phyloP scores from a whole-genome alignment of 2,797 vertebrate species.

The Moxostoma hubbsi region DNA sequence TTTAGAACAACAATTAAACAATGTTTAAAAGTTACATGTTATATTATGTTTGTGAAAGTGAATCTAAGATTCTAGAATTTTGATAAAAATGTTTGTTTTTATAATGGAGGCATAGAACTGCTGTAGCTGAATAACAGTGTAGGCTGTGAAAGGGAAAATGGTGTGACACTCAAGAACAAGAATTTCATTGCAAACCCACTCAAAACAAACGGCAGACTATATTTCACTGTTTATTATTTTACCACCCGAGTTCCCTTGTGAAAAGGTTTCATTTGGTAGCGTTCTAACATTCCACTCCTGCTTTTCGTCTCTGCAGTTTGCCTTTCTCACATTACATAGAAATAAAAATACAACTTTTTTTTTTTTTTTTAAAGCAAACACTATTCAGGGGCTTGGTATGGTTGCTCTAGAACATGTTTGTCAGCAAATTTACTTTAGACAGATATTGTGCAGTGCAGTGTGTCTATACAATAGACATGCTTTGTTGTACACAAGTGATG shows the following conservation, averaged over 20 bases:
- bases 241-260: conserved; percentile 19
- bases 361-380: not conserved
- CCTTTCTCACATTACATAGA: conserved; percentile 29
- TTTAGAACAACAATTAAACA: not conserved
- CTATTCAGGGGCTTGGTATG: conserved; percentile 3
- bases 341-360: conserved; percentile 11
- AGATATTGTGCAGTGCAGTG: not conserved
- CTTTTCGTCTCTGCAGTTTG: conserved; percentile 40
- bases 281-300: conserved; percentile 66
- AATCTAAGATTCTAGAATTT: too few species aligned
- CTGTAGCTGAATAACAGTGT: not conserved
- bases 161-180: not conserved
- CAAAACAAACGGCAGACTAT: conserved; percentile 26
- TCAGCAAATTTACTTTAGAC: not conserved
- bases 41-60: too few species aligned
- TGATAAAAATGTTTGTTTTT: not conserved
- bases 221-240: conserved; percentile 37
- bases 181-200: conserved; percentile 28
- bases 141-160: conserved; percentile 11
- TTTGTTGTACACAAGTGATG: not conserved
- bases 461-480: conserved; percentile 26
- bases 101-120: not conserved
- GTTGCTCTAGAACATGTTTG: conserved; percentile 32
- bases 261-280: conserved; percentile 69
- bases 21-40: not conserved